Evolutionary conservation across 2,888 invertebrate species (phyloP).

Genomic region (Tenthredo scrophulariae): DNA sequence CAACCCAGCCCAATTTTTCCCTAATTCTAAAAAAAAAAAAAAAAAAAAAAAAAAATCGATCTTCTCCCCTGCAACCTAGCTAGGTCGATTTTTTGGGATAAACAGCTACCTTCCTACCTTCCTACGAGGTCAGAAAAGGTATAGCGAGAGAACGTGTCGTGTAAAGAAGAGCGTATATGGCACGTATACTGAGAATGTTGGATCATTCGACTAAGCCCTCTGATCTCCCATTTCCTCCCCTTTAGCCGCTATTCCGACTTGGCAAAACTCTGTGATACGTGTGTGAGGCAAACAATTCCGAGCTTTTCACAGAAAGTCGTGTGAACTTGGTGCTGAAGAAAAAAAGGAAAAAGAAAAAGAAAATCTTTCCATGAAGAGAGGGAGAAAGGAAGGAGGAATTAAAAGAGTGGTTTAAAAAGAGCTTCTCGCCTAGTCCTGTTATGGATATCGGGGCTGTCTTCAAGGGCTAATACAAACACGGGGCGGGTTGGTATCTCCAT

Average conservation of each 20-base stretch:
- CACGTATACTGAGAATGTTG: neutral
- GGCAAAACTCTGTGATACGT: neutral
- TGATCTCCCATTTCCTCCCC: conserved; percentile 35
- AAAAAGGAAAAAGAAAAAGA: neutral
- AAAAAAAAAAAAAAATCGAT: neutral
- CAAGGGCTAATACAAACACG: neutral
- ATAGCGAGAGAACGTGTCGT: conserved; percentile 12
- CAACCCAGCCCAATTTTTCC: no score
- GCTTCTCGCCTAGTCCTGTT: neutral
- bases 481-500: neutral
- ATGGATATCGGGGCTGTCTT: neutral
- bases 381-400: neutral
- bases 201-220: conserved; percentile 20
- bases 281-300: conserved; percentile 6
- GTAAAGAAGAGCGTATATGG: neutral
- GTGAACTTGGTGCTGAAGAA: neutral
- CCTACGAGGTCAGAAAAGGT: neutral
- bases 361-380: neutral
- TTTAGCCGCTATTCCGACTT: neutral
- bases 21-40: neutral
- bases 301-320: neutral
- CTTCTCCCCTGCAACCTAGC: neutral
- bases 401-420: neutral
- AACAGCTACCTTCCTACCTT: neutral
- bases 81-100: neutral